Conservation (phyloP, 1,140 invertebrate genomes). For the Drosophila miranda region DNA sequence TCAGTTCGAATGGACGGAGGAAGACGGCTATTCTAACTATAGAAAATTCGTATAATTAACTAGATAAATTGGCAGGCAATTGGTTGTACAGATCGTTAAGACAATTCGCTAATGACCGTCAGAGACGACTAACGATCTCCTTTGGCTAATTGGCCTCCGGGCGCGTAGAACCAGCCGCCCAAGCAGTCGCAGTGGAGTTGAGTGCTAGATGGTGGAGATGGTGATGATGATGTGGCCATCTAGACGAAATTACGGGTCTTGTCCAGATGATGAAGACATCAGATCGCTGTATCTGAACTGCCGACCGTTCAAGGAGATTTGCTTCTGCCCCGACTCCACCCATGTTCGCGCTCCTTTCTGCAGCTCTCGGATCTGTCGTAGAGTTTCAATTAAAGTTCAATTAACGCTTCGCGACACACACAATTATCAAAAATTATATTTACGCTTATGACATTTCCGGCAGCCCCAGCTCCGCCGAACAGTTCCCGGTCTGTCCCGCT, state of each 20-base stretch:
- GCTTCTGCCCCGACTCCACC: not conserved
- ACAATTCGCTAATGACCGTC: conserved; percentile 52
- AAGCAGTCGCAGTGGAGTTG: too few species aligned
- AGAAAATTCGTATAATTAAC: conserved; percentile 51
- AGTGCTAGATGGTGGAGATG: too few species aligned
- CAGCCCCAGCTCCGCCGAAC: conserved; percentile 29
- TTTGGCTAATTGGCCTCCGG: conserved; percentile 47
- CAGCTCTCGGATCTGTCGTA: not conserved
- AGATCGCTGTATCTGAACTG: not conserved
- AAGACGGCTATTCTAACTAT: conserved; percentile 33
- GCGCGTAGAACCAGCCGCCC: not conserved
- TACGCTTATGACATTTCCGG: conserved; percentile 78
- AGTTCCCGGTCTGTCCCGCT: not conserved
- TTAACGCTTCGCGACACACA: conserved; percentile 78
- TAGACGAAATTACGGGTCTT: conserved; percentile 37
- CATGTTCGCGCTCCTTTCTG: too few species aligned
- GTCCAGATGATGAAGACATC: conserved; percentile 35
- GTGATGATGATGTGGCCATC: conserved; percentile 27
- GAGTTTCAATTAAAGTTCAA: conserved; percentile 79
- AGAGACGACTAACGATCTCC: conserved; percentile 40
- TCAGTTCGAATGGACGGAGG: not conserved
- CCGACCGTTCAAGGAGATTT: conserved; percentile 1
- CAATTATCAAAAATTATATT: conserved; percentile 79
- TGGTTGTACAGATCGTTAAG: conserved; percentile 54
- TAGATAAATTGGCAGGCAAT: conserved; percentile 57